Conservation (phyloP, 2,797 vertebrate genomes). For the Lycodopsis pacificus region DNA sequence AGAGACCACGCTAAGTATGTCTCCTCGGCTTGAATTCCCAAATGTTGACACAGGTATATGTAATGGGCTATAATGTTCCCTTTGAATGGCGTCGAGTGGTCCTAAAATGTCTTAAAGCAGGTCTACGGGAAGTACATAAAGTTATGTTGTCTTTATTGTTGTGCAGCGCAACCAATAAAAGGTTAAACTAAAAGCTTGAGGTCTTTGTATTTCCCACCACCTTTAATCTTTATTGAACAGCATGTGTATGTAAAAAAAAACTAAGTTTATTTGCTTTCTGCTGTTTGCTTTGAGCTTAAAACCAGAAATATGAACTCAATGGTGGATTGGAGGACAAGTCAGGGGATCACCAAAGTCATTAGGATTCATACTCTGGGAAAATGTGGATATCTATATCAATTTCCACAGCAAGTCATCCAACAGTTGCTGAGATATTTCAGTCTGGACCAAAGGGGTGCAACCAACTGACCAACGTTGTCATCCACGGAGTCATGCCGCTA, state of each 20-base stretch:
- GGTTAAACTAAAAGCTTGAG: conserved; percentile 58
- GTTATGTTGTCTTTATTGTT: conserved; percentile 45
- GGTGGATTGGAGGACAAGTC: not conserved
- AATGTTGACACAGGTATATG: conserved; percentile 67
- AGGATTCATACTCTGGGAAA: not conserved
- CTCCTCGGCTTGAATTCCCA: conserved; percentile 64
- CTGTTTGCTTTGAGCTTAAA: conserved; percentile 2
- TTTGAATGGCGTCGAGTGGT: conserved; percentile 66
- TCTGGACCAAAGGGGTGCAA: conserved; percentile 6
- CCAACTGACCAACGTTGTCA: not conserved
- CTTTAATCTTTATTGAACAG: conserved; percentile 53
- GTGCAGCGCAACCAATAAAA: conserved; percentile 62
- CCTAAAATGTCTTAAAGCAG: conserved; percentile 49
- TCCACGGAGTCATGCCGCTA: conserved; percentile 4
- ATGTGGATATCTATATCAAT: too few species aligned
- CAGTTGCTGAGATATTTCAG: not conserved
- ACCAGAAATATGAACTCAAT: not conserved
- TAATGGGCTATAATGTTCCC: conserved; percentile 60
- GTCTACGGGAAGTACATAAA: conserved; percentile 47
- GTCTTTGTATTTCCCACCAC: conserved; percentile 28
- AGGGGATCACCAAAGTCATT: not conserved
- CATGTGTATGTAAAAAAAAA: not conserved
- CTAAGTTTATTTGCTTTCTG: conserved; percentile 7
- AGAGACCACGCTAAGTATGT: conserved; percentile 47
- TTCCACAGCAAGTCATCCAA: not conserved